These are phyloP conservation scores for Globicephala melas DNA, from an alignment of 2,113 vertebrate genomes.

Conservation along the genomic window DNA sequence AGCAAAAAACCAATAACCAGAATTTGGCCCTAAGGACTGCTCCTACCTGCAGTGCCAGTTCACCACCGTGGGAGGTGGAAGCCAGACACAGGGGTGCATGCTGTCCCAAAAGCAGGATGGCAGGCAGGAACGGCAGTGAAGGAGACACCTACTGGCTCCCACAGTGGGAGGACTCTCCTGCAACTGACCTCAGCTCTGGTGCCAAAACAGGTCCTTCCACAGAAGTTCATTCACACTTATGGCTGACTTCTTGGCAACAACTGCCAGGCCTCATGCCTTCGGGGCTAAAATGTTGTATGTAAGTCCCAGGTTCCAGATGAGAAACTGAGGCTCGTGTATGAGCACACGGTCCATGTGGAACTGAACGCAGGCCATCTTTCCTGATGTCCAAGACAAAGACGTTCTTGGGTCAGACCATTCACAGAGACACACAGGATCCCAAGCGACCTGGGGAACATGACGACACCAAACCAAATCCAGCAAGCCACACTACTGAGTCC, in stretches of 20 bases:
- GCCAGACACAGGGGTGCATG: background rate
- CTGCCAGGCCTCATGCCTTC: background rate
- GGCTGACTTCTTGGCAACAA: background rate
- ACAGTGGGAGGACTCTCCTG: background rate
- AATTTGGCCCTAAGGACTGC: background rate
- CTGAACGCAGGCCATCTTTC: background rate
- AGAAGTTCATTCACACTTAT: background rate
- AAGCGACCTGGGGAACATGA: background rate
- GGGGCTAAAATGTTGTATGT: background rate
- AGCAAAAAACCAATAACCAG: slow-evolving; percentile 7
- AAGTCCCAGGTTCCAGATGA: background rate
- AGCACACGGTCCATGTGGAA: background rate
- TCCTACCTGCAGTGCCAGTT: background rate
- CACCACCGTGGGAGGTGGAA: background rate
- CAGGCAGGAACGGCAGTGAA: background rate
- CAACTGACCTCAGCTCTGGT: background rate
- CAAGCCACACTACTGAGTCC: background rate
- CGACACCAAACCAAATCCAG: background rate
- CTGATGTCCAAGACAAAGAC: background rate
- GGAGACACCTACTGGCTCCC: background rate
- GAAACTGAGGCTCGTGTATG: background rate
- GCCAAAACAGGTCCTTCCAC: background rate
- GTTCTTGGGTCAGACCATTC: background rate
- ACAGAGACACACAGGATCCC: background rate
- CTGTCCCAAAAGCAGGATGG: background rate